Percentiles rank a stretch among this genome's conserved stretches.
Evolutionary conservation across 2,113 vertebrate genomes (phyloP).

Genomic region (Entomyzon cyanotis): DNA sequence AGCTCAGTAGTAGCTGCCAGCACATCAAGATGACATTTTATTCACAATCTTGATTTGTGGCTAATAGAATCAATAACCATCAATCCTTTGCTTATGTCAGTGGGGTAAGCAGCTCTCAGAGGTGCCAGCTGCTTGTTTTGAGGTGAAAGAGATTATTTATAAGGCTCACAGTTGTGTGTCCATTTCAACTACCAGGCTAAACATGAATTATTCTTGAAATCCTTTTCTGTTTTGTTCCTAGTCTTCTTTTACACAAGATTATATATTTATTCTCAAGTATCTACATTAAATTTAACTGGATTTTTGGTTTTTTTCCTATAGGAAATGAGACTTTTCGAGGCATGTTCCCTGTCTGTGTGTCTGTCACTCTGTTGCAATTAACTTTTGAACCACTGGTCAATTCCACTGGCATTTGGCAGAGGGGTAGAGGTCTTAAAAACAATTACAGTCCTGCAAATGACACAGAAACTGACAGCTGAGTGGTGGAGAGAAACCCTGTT

Average conservation of each 20-base stretch:
- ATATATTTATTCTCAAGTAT: not conserved
- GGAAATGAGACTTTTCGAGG: not conserved
- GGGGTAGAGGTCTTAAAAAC: not conserved
- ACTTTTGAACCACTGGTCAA: not conserved
- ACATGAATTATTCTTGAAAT: not conserved
- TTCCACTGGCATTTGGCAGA: not conserved
- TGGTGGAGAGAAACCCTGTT: not conserved
- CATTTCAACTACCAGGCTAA: not conserved
- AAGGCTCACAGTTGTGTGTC: not conserved
- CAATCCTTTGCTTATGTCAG: not conserved
- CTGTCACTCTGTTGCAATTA: not conserved
- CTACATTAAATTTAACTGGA: not conserved
- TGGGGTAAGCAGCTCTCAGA: not conserved
- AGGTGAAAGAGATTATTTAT: not conserved
- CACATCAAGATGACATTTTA: not conserved
- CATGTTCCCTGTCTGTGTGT: not conserved
- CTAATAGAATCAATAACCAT: not conserved
- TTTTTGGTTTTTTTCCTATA: not conserved
- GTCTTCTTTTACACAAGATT: not conserved
- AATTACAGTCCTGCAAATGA: not conserved
- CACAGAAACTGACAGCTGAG: not conserved
- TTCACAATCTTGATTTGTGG: not conserved
- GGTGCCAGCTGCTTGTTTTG: not conserved
- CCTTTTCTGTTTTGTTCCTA: not conserved
- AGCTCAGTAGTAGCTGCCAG: not conserved